These are phyloP conservation scores for Drosophila auraria DNA, from an alignment of 1,140 invertebrate species.

Conservation along the genomic window DNA sequence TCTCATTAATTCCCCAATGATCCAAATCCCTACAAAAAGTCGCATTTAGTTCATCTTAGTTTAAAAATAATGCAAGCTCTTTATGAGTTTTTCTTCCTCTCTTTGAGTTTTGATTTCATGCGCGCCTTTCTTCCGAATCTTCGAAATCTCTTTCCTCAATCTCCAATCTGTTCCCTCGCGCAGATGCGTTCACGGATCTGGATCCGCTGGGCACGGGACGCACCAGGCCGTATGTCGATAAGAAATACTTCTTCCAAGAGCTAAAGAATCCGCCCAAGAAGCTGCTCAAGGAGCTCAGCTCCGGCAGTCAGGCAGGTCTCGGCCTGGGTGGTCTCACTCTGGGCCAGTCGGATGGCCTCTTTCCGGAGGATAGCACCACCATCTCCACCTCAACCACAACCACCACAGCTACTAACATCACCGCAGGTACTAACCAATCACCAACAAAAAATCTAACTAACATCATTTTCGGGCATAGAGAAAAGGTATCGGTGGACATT, in stretches of 20 bases:
- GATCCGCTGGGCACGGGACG: conserved; percentile 95
- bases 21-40: background rate
- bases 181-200: conserved; percentile 96
- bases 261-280: conserved; percentile 96
- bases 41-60: background rate
- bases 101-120: conserved; percentile 22
- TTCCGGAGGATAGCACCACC: conserved; percentile 61
- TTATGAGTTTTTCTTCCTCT: conserved; percentile 13
- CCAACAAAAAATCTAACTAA: conserved; percentile 7
- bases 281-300: conserved; percentile 92
- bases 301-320: conserved; percentile 56
- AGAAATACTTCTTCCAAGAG: conserved; percentile 97
- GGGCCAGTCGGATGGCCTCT: conserved; percentile 54
- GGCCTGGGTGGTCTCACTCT: conserved; percentile 55
- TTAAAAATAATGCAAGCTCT: background rate
- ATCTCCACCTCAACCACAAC: conserved; percentile 43
- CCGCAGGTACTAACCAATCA: conserved; percentile 53
- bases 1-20: background rate
- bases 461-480: conserved; percentile 26
- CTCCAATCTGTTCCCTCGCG: conserved; percentile 62
- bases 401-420: conserved; percentile 49
- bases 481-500: conserved; percentile 12
- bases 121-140: background rate
- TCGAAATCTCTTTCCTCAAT: conserved; percentile 3
- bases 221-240: conserved; percentile 96